These are phyloP conservation scores for Hybognathus amarus DNA, from an alignment of 2,797 vertebrate species.

Conservation along the genomic window DNA sequence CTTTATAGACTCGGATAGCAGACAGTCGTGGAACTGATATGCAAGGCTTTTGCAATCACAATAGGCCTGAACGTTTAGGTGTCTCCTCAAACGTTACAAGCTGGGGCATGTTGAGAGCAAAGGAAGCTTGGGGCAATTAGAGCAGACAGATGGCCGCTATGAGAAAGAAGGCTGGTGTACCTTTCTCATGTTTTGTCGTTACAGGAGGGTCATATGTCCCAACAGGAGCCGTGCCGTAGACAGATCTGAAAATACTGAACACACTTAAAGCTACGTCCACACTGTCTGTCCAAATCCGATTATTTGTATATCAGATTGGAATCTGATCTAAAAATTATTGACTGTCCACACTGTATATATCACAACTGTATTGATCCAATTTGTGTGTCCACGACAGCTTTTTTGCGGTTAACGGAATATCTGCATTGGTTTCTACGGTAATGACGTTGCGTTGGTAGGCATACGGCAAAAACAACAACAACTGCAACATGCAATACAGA, in stretches of 20 bases:
- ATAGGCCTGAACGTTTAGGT: conserved; percentile 8
- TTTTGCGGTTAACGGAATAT: too few relatives aligned
- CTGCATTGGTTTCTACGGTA: too few relatives aligned
- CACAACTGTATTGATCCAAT: too few relatives aligned
- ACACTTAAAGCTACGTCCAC: neutral
- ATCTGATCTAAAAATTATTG: too few relatives aligned
- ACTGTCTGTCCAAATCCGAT: neutral
- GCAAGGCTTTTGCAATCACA: conserved; percentile 19
- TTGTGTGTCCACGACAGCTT: too few relatives aligned
- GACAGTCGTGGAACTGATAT: neutral
- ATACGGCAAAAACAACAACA: too few relatives aligned
- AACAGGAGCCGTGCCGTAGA: neutral
- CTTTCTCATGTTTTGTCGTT: conserved; percentile 43
- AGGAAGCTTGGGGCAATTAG: conserved; percentile 50
- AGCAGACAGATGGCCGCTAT: conserved; percentile 54
- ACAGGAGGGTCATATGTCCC: conserved; percentile 21
- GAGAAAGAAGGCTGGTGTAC: conserved; percentile 43
- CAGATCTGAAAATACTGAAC: conserved; percentile 16
- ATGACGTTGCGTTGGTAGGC: too few relatives aligned
- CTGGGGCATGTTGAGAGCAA: conserved; percentile 54
- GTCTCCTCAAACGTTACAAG: conserved; percentile 40
- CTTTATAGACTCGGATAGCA: conserved; percentile 22
- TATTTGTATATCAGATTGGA: too few relatives aligned
- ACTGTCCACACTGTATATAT: too few relatives aligned
- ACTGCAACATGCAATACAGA: too few relatives aligned